Evolutionary conservation across 2,113 vertebrate genomes (phyloP), one percentile per base, ranked within the genome.

Genomic region (Neodon shergylaensis): DNA sequence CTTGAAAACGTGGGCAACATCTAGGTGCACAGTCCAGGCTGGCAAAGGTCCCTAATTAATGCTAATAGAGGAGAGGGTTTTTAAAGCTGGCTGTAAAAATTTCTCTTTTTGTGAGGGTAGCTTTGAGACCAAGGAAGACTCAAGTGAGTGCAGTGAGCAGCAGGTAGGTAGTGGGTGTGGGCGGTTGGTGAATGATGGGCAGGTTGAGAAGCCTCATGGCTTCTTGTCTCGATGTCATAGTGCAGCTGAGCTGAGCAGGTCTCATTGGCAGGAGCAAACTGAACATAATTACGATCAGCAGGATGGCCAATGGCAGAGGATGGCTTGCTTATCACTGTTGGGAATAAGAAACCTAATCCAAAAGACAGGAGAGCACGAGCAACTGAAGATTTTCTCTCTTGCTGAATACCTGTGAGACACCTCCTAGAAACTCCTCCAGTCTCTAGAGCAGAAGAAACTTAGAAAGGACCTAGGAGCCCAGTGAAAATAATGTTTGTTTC

Each of bases 371-470:
- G n/a, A 81, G 26, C 6, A 28, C 4, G 31, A 90, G 21, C 49
- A 66, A 93, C 52, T 82, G 61, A 89, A 42, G 91, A 68, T 52
- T 94, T 86, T 83, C 88, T 39, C 5, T 89, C 42, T 66, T 92
- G 16, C 44, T 82, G 42, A 95, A 73, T 58, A 47, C 16, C 19
- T 54, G 5, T 49, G 58, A 88, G 52, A 77, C 1, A 86, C 14
- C 61, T 91, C 22, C 44, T 86, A 54, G 42, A 86, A 93, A 91
- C 24, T 61, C 47, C 10, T 7, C 79, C 33, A 89, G n/a, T 73
- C 33, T 77, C 52, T 89, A 36, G 36, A 70, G 73, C 36, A 47
- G 36, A 92, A 78, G 91, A 89, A 89, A 89, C 24, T 93, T 49
- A 58, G 26, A 90, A 90, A 90, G 83, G 7, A 94, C 72, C 70